Conservation (phyloP, 2,888 invertebrate species). For the Drosophila atripex region DNA sequence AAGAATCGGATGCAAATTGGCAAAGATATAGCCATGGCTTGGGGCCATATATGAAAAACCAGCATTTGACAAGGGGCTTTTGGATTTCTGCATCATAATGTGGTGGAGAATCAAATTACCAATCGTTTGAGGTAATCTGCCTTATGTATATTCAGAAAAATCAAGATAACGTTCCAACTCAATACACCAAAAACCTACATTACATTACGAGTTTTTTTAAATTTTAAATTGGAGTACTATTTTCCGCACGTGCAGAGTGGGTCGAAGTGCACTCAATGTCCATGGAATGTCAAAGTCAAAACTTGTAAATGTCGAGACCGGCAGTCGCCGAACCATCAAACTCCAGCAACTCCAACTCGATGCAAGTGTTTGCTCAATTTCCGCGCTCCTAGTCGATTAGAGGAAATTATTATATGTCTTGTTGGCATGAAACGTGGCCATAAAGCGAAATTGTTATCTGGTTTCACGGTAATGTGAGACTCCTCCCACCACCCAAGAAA, state of each 20-base stretch:
- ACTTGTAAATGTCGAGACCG: not conserved
- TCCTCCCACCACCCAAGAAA: not conserved
- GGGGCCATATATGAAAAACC: too few species aligned
- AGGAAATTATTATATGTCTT: constrained; percentile 72
- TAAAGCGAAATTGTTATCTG: constrained; percentile 72
- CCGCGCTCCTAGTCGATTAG: constrained; percentile 66
- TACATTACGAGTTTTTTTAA: not conserved
- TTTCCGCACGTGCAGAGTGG: not conserved
- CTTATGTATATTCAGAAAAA: too few species aligned
- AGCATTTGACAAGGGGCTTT: too few species aligned
- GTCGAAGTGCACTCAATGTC: not conserved
- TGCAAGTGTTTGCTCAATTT: constrained; percentile 76
- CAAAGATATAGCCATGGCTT: too few species aligned
- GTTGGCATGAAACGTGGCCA: constrained; percentile 68
- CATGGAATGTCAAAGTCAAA: constrained; percentile 18
- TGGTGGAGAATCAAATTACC: too few species aligned
- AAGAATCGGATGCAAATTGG: too few species aligned
- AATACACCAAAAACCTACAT: not conserved
- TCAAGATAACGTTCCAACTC: too few species aligned
- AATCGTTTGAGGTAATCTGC: too few species aligned
- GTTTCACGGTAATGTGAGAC: constrained; percentile 66
- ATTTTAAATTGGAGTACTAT: not conserved
- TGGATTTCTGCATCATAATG: too few species aligned
- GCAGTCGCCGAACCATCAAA: not conserved
- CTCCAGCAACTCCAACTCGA: constrained; percentile 8